A percentile compares a stretch with the other conserved stretches of the same genome.
Conservation (phyloP, 2,113 vertebrate genomes). For the Castor canadensis region DNA sequence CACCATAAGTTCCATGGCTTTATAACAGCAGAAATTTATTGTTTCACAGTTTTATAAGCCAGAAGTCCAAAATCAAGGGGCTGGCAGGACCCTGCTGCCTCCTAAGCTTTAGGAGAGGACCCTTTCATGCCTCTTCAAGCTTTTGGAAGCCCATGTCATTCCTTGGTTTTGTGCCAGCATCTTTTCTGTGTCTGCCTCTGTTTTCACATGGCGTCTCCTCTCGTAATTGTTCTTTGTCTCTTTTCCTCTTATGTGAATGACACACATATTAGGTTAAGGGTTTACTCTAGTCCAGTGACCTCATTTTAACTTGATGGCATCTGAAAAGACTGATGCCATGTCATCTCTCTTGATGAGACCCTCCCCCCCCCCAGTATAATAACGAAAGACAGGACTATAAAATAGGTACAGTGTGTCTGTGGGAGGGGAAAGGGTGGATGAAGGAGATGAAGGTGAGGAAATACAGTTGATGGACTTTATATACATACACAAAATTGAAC, state of each 20-base stretch:
- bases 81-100: not conserved
- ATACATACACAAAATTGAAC: no score
- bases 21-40: not conserved
- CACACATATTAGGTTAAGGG: not conserved
- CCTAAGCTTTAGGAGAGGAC: not conserved
- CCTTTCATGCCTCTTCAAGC: not conserved
- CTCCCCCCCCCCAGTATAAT: no score
- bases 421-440: no score
- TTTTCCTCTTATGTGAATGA: not conserved
- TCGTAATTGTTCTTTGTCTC: not conserved
- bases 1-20: not conserved
- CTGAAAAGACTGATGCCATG: not conserved
- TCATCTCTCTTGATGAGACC: no score
- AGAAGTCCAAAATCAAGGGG: not conserved
- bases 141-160: not conserved
- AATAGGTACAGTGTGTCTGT: no score
- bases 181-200: not conserved
- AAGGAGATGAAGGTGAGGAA: no score
- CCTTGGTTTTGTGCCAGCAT: not conserved
- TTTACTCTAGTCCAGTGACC: not conserved
- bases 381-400: no score
- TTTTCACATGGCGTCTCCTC: fast-evolving
- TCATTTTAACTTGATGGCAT: not conserved
- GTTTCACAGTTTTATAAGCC: not conserved
- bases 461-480: no score